Conservation (phyloP, 1,140 invertebrate genomes). For the Nephotettix cincticeps region DNA sequence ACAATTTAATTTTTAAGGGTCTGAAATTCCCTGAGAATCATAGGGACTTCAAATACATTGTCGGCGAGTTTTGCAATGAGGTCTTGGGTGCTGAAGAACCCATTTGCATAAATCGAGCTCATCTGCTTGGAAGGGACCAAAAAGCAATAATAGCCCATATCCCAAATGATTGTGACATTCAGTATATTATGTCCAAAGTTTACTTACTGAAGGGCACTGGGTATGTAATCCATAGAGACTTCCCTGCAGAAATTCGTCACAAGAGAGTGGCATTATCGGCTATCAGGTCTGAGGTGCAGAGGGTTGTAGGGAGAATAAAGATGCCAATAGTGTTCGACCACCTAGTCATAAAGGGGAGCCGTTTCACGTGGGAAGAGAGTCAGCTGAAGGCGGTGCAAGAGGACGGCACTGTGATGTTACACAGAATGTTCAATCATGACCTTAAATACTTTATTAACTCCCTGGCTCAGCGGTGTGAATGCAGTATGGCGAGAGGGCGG, state of each 20-base stretch:
- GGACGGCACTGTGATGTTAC: not conserved
- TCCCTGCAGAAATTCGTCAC: not conserved
- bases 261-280: not conserved
- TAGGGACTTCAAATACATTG: not conserved
- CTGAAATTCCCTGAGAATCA: not conserved
- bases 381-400: not conserved
- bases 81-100: not conserved
- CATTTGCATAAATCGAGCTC: not conserved
- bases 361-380: not conserved
- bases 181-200: not conserved
- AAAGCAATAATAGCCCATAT: not conserved
- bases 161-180: not conserved
- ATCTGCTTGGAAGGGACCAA: not conserved
- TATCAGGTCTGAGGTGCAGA: not conserved
- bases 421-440: not conserved
- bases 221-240: not conserved
- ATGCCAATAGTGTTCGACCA: conserved; percentile 5
- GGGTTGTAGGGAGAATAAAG: not conserved
- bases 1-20: not conserved
- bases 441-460: not conserved
- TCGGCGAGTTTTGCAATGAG: not conserved
- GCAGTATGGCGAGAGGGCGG: not conserved
- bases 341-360: not conserved
- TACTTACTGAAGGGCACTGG: not conserved
- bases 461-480: too few relatives aligned